phyloP scores from a whole-genome alignment of 2,888 invertebrate species.

The Heliconius cydno region DNA sequence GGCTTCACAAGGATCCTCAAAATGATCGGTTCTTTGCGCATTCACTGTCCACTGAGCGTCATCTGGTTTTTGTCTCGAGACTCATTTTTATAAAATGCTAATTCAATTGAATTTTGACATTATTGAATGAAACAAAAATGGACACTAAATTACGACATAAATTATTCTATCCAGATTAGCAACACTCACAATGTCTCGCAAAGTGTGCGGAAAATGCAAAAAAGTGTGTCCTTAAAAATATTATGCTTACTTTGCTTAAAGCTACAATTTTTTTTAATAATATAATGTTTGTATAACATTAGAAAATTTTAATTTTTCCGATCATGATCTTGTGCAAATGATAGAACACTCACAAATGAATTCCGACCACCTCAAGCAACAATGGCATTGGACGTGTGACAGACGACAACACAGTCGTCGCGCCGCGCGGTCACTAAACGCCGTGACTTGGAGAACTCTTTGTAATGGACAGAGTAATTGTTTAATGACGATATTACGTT shows the following conservation, averaged over 20 bases:
- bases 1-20: background rate
- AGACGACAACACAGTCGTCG: constrained; percentile 47
- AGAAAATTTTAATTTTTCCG: background rate
- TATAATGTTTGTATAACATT: background rate
- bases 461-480: constrained; percentile 23
- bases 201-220: too few relatives aligned
- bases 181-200: too few relatives aligned
- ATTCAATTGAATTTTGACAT: background rate
- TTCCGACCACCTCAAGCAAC: background rate
- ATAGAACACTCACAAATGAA: background rate
- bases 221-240: too few relatives aligned
- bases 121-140: background rate
- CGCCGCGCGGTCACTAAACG: constrained; percentile 49
- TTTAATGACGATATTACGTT: constrained; percentile 15
- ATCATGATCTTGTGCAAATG: too few relatives aligned
- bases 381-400: constrained; percentile 39
- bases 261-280: too few relatives aligned
- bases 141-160: background rate
- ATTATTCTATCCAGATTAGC: background rate
- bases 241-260: too few relatives aligned
- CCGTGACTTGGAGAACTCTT: constrained; percentile 46
- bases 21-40: background rate
- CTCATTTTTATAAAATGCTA: background rate
- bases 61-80: too few relatives aligned
- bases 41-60: background rate